Evolutionary conservation across 2,797 vertebrate species (phyloP), one percentile per base, ranked within the genome.

Genomic region (Threskiornis aethiopicus): DNA sequence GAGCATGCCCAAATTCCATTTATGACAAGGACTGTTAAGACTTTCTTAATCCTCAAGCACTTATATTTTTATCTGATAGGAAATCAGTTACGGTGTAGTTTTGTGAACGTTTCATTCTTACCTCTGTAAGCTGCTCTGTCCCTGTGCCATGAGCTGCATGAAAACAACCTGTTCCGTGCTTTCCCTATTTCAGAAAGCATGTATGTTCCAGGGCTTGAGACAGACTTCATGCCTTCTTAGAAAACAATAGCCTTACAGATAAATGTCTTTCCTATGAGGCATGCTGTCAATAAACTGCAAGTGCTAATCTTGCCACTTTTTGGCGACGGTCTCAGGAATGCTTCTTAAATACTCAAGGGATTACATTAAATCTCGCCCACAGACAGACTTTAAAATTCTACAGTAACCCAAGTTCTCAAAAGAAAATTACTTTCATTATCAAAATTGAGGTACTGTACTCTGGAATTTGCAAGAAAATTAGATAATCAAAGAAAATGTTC

Each of bases 331-430:
- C 93, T 98, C 96, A 96, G 95, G 97, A 98, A 98, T 96, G 97
- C 93, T 97, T 97, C 97, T 97, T 97, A 98, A 98, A 95, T 97
- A 95, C 96, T 97, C 96, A 94, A 96, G 95, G 94, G 97, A 98
- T 97, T 98, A 98, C 97, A 97, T 95, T 92, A 98, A 98, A 98
- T 97, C 97, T 97, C 95, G 98, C 93, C 95, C 86, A 8, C 92
- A 97, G 97, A 98, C 96, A 98, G 96, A 95, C 90, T 97, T 98
- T 96, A 87, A 87, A 97, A 97, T 96, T 96, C 86, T 28, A 72
- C 65, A 80, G 39, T 94, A 97, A 97, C 78, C 26, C 46, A 94
- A 93, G 61, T 96, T 95, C 83, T 96, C 94, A 96, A 96, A 97
- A 94, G 78, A 97, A 98, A 98, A 98, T 92, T 92, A 96, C 93